phyloP scores from a whole-genome alignment of 1,140 invertebrate genomes.

The Ooceraea biroi region DNA sequence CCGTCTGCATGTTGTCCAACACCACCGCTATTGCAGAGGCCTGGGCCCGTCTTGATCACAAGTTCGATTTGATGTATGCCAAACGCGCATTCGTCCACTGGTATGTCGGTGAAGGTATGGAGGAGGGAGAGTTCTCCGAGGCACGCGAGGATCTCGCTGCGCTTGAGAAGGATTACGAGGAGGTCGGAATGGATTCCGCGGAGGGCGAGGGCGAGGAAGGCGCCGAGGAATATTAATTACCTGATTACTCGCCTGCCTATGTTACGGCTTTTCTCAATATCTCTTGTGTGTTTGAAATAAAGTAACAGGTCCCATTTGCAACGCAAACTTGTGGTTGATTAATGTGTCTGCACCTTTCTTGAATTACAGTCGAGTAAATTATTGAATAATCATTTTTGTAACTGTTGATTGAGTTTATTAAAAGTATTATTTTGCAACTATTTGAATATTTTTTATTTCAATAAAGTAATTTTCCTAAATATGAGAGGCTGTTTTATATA shows the following conservation, averaged over 20 bases:
- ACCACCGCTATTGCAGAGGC: constrained; percentile 73
- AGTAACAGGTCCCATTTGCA: constrained; percentile 43
- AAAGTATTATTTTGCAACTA: background rate
- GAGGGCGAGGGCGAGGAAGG: constrained; percentile 72
- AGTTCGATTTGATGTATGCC: constrained; percentile 73
- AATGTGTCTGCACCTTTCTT: background rate
- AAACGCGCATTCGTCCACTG: constrained; percentile 74
- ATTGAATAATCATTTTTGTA: background rate
- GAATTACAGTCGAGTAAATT: constrained; percentile 14
- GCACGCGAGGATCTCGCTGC: constrained; percentile 73
- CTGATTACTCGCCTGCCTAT: background rate
- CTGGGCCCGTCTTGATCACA: constrained; percentile 71
- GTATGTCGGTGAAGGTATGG: constrained; percentile 75
- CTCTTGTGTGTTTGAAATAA: constrained; percentile 65
- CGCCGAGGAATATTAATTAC: constrained; percentile 72
- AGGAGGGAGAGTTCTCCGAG: constrained; percentile 73
- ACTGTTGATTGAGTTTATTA: background rate
- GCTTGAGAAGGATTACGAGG: constrained; percentile 72
- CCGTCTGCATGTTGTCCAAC: constrained; percentile 80
- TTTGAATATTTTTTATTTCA: background rate
- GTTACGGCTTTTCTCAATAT: constrained; percentile 40
- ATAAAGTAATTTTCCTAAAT: too few species aligned
- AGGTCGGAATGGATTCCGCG: constrained; percentile 73
- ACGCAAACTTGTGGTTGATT: constrained; percentile 1
- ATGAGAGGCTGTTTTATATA: too few species aligned